Evolutionary conservation across 2,797 vertebrate species (phyloP), one percentile per base, ranked within the genome.

Genomic region (Cyclopterus lumpus): DNA sequence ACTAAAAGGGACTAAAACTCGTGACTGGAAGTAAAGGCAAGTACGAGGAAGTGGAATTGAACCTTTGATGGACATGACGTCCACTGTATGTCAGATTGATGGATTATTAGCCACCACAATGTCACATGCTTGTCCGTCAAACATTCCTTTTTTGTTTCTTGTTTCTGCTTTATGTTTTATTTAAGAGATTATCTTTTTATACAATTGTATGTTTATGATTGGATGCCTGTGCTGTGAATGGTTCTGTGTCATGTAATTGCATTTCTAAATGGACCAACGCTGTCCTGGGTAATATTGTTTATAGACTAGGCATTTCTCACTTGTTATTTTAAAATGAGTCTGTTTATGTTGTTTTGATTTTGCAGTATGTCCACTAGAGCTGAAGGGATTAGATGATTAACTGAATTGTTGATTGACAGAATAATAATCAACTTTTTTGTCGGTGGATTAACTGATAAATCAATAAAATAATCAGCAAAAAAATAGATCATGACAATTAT

Each of bases 161-260:
- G n/a, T 71, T 14, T 80, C 53, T 75, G 28, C 48, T 70, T 62
- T 49, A 54, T 71, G 40, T 80, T 85, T 79, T 78, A 86, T 87
- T 89, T 85, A 57, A 84, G 70, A 75, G 61, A 71, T 81, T 84
- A 75, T 91, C 88, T 93, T 51, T 91, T 85, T 89, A 81, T 82
- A 81, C 60, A 24, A 1, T 63, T 64, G 67, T 67, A 59, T 75
- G 81, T 86, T 70, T 58, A 82, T 72, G 49, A 80, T 82, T 87
- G 85, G 48, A 67, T 85, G 81, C 44, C 42, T 80, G 53, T 81
- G 54, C 32, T 81, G 64, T 80, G 38, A 82, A 74, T 64, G 62
- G 61, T 24, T 82, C 40, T 15, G 30, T 75, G 11, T 62, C 28
- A 67, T 64, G 30, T 63, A 68, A 38, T 48, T 81, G 55, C 63